A percentile compares a stretch with the other conserved stretches of the same genome.
Evolutionary conservation across 2,113 vertebrate genomes (phyloP).

Genomic region (Progne subis): DNA sequence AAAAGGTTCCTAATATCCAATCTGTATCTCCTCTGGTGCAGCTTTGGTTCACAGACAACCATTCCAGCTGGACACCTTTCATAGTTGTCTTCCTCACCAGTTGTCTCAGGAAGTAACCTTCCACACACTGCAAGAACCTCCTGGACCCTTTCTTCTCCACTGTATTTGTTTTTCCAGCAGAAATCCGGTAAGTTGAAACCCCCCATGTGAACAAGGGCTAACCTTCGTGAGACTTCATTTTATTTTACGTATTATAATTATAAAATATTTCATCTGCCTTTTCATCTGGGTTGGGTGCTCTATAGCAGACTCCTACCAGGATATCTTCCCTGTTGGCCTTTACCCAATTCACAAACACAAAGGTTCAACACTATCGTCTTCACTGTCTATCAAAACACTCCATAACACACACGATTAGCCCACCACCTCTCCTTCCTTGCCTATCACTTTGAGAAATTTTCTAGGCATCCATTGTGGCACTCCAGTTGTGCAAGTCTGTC

Average conservation of each 20-base stretch:
- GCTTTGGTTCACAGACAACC: neutral
- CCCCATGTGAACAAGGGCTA: accelerated
- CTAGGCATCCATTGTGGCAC: neutral
- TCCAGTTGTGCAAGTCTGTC: neutral
- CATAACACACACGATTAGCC: accelerated
- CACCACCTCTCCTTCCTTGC: neutral
- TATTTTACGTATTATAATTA: neutral
- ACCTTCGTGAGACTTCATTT: neutral
- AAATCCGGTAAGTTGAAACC: neutral
- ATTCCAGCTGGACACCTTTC: neutral
- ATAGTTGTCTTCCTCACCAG: neutral
- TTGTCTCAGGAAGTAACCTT: neutral
- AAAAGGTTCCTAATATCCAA: neutral
- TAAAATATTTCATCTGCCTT: neutral
- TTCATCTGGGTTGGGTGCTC: neutral
- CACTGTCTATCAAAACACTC: neutral
- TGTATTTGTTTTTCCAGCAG: neutral
- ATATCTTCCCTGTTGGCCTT: neutral
- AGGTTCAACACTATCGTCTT: neutral
- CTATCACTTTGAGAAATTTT: neutral
- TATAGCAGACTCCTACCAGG: neutral
- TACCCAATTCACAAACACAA: neutral
- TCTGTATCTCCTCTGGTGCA: neutral
- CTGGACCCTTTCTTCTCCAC: neutral
- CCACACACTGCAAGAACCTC: neutral